A percentile compares a stretch with the other conserved stretches of the same genome.
phyloP scores from a whole-genome alignment of 2,797 vertebrate species.

The Premnoplex brunnescens region DNA sequence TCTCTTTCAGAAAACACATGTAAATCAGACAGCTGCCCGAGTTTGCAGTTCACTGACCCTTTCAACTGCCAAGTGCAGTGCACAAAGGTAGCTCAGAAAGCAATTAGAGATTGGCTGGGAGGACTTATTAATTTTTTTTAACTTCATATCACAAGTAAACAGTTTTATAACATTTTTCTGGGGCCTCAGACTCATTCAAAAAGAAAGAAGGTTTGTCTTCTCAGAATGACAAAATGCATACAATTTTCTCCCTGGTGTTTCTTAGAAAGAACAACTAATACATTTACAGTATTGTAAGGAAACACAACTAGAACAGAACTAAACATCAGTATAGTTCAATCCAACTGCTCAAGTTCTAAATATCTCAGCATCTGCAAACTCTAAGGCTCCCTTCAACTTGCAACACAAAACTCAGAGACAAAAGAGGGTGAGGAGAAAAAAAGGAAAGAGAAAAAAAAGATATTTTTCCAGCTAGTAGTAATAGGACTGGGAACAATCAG shows the following conservation, averaged over 20 bases:
- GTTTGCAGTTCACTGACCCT: constrained; percentile 24
- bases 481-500: not conserved
- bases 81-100: constrained; percentile 51
- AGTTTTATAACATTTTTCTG: not conserved
- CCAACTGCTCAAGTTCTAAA: not conserved
- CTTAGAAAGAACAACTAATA: not conserved
- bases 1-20: not conserved
- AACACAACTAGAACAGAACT: not conserved
- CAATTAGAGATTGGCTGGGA: constrained; percentile 25
- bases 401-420: not conserved
- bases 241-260: not conserved
- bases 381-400: not conserved
- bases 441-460: rapidly evolving
- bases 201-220: not conserved
- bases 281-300: not conserved
- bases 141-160: not conserved
- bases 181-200: not conserved
- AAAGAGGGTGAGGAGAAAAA: rapidly evolving
- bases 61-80: constrained; percentile 3
- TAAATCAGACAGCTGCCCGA: constrained; percentile 38
- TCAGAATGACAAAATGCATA: not conserved
- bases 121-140: constrained; percentile 14
- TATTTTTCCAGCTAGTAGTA: not conserved
- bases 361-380: not conserved
- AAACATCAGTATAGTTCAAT: not conserved